Percentiles rank a stretch among this genome's conserved stretches.
Conservation (phyloP, 2,888 invertebrate species). For the Ichneumoninae sp. region DNA sequence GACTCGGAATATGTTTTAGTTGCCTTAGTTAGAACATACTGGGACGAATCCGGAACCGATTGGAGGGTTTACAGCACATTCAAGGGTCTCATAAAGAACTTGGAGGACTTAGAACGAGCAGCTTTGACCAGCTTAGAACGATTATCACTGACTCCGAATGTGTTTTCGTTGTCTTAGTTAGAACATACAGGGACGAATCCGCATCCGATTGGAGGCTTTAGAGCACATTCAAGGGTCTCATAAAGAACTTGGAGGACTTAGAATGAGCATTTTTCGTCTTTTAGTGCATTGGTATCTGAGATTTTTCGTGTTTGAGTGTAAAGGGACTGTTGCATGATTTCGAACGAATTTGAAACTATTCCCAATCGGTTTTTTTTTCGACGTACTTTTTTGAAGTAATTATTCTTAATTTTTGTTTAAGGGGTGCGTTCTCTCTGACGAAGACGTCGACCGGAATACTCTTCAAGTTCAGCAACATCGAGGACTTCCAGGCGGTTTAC, state of each 20-base stretch:
- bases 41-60: background rate
- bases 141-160: background rate
- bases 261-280: background rate
- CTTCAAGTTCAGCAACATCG: conserved; percentile 94
- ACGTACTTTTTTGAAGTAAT: background rate
- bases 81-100: background rate
- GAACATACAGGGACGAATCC: background rate
- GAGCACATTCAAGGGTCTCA: background rate
- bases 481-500: conserved; percentile 94
- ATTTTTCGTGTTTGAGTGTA: background rate
- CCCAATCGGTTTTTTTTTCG: background rate
- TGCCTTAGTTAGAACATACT: background rate
- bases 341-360: background rate
- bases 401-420: conserved; percentile 76
- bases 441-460: conserved; percentile 95
- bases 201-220: background rate
- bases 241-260: background rate
- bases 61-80: too few species aligned
- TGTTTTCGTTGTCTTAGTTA: background rate
- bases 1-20: background rate
- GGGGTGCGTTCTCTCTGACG: conserved; percentile 93
- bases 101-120: background rate
- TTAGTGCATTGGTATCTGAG: background rate
- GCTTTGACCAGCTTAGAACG: background rate
- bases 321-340: background rate